Evolutionary conservation across 2,797 vertebrate species (phyloP).

Genomic region (Cyprinella venusta): DNA sequence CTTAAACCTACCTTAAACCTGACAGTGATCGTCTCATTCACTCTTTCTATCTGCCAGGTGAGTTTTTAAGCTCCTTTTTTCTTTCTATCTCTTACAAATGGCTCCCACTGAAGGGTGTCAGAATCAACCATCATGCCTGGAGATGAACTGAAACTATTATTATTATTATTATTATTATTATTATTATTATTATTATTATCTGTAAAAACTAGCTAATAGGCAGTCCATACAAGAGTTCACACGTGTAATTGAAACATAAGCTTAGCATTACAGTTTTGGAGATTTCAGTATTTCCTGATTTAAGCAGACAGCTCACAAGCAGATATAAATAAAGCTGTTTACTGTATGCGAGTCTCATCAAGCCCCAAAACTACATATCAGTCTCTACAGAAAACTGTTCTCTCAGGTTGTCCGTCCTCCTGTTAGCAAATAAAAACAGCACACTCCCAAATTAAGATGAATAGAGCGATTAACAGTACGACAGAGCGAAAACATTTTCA

Average conservation of each 20-base stretch:
- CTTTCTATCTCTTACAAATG: constrained; percentile 41
- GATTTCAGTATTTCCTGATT: constrained; percentile 11
- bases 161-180: background rate
- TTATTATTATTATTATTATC: too few relatives aligned
- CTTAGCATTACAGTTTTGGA: background rate
- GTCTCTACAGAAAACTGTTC: constrained; percentile 14
- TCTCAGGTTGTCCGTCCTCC: background rate
- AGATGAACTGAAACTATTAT: constrained; percentile 20
- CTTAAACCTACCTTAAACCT: constrained; percentile 6
- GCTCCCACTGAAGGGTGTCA: constrained; percentile 52
- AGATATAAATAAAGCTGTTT: constrained; percentile 9
- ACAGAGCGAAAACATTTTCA: constrained; percentile 29
- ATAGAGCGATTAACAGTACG: constrained; percentile 25
- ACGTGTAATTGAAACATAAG: background rate
- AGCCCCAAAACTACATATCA: background rate
- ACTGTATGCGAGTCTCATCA: background rate
- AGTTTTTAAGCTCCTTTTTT: constrained; percentile 49
- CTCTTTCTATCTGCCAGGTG: constrained; percentile 38
- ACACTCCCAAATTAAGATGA: constrained; percentile 42
- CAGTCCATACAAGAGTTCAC: background rate
- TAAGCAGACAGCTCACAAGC: background rate
- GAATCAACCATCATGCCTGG: constrained; percentile 32
- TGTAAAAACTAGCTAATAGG: background rate
- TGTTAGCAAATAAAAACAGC: constrained; percentile 30
- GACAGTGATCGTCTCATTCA: constrained; percentile 50